Evolutionary conservation across 2,888 invertebrate genomes (phyloP), one percentile per base, ranked within the genome.

Genomic region (Dione vanillae): DNA sequence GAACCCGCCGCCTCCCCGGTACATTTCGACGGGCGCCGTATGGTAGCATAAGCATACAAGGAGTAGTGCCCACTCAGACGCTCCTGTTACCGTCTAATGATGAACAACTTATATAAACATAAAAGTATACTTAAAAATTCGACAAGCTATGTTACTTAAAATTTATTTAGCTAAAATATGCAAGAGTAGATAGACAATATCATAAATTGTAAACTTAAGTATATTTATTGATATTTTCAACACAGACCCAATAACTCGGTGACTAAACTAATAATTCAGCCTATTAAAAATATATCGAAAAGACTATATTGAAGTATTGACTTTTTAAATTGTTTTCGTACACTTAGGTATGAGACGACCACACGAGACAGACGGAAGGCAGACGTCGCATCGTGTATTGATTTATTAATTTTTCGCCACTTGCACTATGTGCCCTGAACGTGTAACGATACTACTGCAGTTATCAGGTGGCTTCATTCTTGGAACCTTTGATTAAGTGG

Each of bases 361-460:
- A 62, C 37, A 16, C 14, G 62, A 64, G 16, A 16, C 45, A 37
- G 35, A 20, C 43, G 43, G 43, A 6, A n/a, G 20, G 62, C 49
- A 37, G 37, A 64, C 37, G 64, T 49, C 64, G 64, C 49, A 51
- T 37, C 40, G 64, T 51, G 14, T 64, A 64, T 64, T 49, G 64
- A 64, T 64, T 64, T 64, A 64, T 64, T 49, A 49, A 19, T 51
- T 64, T 64, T 49, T 19, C 64, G n/a, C 47, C 37, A 47, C 40
- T 49, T 40, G 27, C 35, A 35, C 45, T 7, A 45, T 14, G 45
- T n/a, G n/a, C n/a, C n/a, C n/a, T n/a, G n/a, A n/a, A n/a, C n/a
- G n/a, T 27, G 45, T 61, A 35, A 35, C 45, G 16, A 27, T 10
- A 14, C 43, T 16, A 5, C 45, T 45, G 45, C 61, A 61, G 61